Base-by-base conservation (phyloP, 2,888 invertebrate genomes). In the Bugula neritina region DNA sequence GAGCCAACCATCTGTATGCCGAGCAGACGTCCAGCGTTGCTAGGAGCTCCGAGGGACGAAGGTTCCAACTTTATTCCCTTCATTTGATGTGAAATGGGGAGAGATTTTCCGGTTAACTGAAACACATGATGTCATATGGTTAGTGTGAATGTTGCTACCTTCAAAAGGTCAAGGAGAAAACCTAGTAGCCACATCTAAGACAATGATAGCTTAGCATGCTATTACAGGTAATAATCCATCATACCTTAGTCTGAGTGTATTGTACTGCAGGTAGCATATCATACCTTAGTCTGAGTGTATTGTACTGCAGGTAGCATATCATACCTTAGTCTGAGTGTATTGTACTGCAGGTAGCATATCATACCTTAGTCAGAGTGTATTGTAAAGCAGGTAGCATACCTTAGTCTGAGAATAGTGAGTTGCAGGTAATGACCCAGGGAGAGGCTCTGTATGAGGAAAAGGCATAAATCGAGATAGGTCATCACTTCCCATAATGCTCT, bases 401-500 rank as follows among this genome's bases (percentile, higher is more conserved):
- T 43, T 43, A 17, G 43, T 43, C 43, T 43, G 43, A 43, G 43
- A 17, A 43, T 10, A 5, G 10, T 43, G 43, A 17, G 43, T 17
- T 43, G 43, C 43, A 43, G 43, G 5, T 5, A 43, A 17, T n/a
- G n/a, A n/a, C n/a, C n/a, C n/a, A 43, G 43, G 43, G 17, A 43
- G 17, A 10, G 43, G 43, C 43, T 43, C 43, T 5, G 43, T 10
- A 43, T 10, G 43, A 10, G 43, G 17, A 5, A 17, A 17, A 43
- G 43, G 43, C 17, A 43, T 43, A 5, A 63, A 31, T 3, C 31
- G 29, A 34, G 13, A 25, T 10, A 63, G 13, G 31, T 13, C 13
- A 27, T 63, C 63, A 10, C 27, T 34, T 10, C 27, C 63, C 63
- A 63, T 63, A 29, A 63, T 63, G 27, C 63, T 63, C 31, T 31